Evolutionary conservation across 2,797 vertebrate species (phyloP).

Genomic region (Oryzias sinensis): DNA sequence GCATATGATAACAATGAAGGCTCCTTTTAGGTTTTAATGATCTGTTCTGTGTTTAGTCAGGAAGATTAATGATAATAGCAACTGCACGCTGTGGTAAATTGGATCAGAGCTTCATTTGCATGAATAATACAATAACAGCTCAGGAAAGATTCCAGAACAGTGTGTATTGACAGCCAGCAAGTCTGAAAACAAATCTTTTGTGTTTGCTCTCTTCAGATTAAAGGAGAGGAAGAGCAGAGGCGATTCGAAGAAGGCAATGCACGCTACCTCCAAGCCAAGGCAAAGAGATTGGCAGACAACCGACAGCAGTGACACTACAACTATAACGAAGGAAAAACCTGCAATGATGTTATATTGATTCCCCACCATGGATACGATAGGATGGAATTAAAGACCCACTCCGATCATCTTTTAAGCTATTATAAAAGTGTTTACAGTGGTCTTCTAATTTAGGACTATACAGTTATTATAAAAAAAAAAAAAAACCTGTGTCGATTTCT

Average conservation of each 20-base stretch:
- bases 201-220: slow-evolving; percentile 69
- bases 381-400: slow-evolving; percentile 17
- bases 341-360: slow-evolving; percentile 16
- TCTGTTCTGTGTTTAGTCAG: slow-evolving; percentile 13
- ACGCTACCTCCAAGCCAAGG: slow-evolving; percentile 91
- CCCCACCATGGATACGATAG: slow-evolving; percentile 20
- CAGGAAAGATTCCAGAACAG: slow-evolving; percentile 16
- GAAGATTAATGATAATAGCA: slow-evolving; percentile 27
- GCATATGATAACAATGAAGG: background rate
- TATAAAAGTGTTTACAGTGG: slow-evolving; percentile 13
- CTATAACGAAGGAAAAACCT: slow-evolving; percentile 11
- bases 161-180: slow-evolving; percentile 19
- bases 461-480: no score
- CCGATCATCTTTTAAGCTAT: slow-evolving; percentile 30
- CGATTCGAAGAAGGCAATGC: slow-evolving; percentile 89
- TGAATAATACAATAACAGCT: slow-evolving; percentile 16
- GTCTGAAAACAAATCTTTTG: slow-evolving; percentile 28
- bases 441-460: no score
- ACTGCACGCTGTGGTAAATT: slow-evolving; percentile 20
- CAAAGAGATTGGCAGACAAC: slow-evolving; percentile 80
- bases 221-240: slow-evolving; percentile 87
- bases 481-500: no score
- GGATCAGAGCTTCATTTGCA: slow-evolving; percentile 28
- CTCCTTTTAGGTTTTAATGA: slow-evolving; percentile 1
- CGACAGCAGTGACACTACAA: slow-evolving; percentile 64